phyloP scores from a whole-genome alignment of 2,888 invertebrate species.

The Hypolimnas misippus region DNA sequence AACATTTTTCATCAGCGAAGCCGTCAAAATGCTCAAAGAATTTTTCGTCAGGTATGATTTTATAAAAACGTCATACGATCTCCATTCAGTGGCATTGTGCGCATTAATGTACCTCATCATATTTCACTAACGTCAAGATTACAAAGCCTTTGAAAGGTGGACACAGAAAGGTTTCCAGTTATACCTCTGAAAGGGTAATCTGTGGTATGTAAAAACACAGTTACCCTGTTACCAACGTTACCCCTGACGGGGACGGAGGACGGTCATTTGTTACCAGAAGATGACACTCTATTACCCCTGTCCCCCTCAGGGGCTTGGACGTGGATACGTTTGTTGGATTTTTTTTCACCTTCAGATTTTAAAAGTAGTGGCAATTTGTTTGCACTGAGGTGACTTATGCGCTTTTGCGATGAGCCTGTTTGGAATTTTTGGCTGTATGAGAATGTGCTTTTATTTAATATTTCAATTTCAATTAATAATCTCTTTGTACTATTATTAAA shows the following conservation, averaged over 20 bases:
- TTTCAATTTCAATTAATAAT: neutral
- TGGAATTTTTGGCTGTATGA: conserved; percentile 4
- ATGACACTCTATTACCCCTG: conserved; percentile 81
- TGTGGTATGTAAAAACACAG: conserved; percentile 69
- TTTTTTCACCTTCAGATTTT: conserved; percentile 25
- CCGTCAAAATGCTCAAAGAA: conserved; percentile 16
- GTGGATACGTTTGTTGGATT: conserved; percentile 19
- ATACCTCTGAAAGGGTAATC: conserved; percentile 39
- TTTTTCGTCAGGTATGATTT: conserved; percentile 17
- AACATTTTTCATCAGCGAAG: conserved; percentile 14
- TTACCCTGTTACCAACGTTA: conserved; percentile 52
- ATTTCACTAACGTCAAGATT: conserved; percentile 45
- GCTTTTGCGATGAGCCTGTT: neutral
- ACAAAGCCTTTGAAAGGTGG: conserved; percentile 45
- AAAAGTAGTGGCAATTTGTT: conserved; percentile 25
- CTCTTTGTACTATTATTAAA: no score
- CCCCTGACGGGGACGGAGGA: conserved; percentile 54
- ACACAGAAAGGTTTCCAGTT: conserved; percentile 43
- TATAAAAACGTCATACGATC: conserved; percentile 17
- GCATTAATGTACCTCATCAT: conserved; percentile 47
- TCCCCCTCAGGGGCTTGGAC: conserved; percentile 23
- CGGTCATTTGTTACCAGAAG: conserved; percentile 79
- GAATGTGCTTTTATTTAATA: neutral
- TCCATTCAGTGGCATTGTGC: conserved; percentile 27
- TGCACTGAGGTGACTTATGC: conserved; percentile 17